Conservation (phyloP, 2,113 vertebrate species). For the Empidonax alnorum region DNA sequence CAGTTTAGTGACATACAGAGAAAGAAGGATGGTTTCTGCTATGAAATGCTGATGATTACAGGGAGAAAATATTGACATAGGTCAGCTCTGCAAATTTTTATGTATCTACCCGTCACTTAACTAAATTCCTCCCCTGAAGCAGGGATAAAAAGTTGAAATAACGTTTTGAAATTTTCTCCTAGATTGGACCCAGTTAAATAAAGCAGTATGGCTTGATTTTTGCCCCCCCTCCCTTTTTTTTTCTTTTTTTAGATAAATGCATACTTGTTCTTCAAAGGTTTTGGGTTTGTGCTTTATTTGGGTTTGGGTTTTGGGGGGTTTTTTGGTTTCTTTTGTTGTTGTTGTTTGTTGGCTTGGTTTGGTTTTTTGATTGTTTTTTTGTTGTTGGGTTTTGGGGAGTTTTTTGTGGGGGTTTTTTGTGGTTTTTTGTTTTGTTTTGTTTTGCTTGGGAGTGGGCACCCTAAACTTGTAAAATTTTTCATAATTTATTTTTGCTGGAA, state of each 20-base stretch:
- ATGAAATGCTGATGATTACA: not conserved
- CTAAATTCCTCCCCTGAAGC: not conserved
- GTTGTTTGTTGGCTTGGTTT: not conserved
- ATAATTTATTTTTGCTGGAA: not conserved
- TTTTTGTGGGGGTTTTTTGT: too few species aligned
- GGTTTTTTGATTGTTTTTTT: too few species aligned
- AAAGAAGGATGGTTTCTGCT: not conserved
- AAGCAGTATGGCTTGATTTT: not conserved
- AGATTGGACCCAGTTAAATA: not conserved
- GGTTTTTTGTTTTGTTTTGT: not conserved
- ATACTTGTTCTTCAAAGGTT: not conserved
- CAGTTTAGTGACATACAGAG: not conserved
- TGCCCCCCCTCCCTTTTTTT: not conserved
- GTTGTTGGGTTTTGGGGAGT: too few species aligned
- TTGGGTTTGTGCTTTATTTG: not conserved
- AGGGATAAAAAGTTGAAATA: not conserved
- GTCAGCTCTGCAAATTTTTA: not conserved
- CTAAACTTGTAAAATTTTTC: not conserved
- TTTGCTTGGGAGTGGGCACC: not conserved
- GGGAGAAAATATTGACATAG: not conserved
- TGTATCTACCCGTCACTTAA: not conserved
- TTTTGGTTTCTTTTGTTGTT: too few species aligned
- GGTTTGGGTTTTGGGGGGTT: fast-evolving
- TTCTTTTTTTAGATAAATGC: not conserved
- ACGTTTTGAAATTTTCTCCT: not conserved